These are phyloP conservation scores for Drosophila pullipes DNA, from an alignment of 2,888 invertebrate genomes.

Conservation along the genomic window DNA sequence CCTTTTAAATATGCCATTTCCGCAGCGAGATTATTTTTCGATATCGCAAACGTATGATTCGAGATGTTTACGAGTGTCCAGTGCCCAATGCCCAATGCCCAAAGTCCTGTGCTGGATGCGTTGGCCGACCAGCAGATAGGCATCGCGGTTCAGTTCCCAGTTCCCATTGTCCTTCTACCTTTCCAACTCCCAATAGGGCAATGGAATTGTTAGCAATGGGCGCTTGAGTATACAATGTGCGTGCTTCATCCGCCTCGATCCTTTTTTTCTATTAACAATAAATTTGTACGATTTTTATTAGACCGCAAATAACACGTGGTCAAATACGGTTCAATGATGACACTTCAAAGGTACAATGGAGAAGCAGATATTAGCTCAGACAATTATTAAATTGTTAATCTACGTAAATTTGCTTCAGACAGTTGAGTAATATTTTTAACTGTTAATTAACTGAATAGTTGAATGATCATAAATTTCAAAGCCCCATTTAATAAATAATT, in stretches of 20 bases:
- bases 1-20: constrained; percentile 81
- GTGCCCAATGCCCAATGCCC: constrained; percentile 44
- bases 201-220: constrained; percentile 30
- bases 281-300: constrained; percentile 73
- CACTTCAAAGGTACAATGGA: constrained; percentile 10
- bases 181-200: not conserved
- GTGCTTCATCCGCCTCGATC: constrained; percentile 61
- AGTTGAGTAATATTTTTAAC: not conserved
- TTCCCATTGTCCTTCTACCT: not conserved
- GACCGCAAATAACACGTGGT: constrained; percentile 49
- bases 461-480: not conserved
- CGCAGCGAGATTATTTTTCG: constrained; percentile 81
- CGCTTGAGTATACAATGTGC: constrained; percentile 37
- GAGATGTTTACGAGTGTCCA: constrained; percentile 75
- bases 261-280: constrained; percentile 84
- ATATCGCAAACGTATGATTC: constrained; percentile 72
- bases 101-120: constrained; percentile 31
- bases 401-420: not conserved
- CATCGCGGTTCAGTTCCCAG: constrained; percentile 52
- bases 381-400: not conserved
- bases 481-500: constrained; percentile 34
- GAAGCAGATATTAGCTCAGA: not conserved
- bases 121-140: constrained; percentile 62
- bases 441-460: not conserved
- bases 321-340: constrained; percentile 34